phyloP scores from a whole-genome alignment of 2,888 invertebrate species.

The Caenorhabditis wallacei region DNA sequence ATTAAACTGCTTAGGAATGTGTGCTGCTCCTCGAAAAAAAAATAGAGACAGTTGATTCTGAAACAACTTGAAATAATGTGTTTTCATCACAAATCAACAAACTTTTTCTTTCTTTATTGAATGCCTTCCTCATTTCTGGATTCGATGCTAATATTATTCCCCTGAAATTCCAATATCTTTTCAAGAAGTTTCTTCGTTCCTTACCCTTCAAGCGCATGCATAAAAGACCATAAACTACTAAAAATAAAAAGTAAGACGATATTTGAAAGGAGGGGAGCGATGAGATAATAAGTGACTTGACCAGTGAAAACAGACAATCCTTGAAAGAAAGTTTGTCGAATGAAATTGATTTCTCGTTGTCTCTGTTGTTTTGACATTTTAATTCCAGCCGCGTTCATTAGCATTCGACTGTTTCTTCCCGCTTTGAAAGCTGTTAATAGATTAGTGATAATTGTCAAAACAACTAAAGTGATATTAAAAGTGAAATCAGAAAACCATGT shows the following conservation, averaged over 20 bases:
- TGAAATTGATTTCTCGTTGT: constrained; percentile 35
- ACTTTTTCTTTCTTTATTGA: neutral
- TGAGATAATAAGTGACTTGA: constrained; percentile 36
- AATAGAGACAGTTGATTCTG: constrained; percentile 10
- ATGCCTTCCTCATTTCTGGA: constrained; percentile 3
- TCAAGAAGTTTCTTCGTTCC: neutral
- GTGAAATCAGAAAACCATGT: constrained; percentile 47
- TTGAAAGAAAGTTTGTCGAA: constrained; percentile 41
- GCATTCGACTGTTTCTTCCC: constrained; percentile 37
- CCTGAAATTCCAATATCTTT: constrained; percentile 4
- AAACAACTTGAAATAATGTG: neutral
- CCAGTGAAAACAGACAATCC: constrained; percentile 37
- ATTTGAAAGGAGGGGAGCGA: constrained; percentile 28
- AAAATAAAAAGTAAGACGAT: constrained; percentile 17
- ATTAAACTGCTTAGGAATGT: neutral
- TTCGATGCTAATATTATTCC: constrained; percentile 18
- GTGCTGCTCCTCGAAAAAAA: neutral
- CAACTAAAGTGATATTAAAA: constrained; percentile 34
- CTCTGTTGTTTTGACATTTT: constrained; percentile 38
- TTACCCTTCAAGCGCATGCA: constrained; percentile 50
- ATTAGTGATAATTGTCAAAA: constrained; percentile 10
- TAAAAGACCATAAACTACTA: constrained; percentile 25
- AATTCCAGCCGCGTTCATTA: constrained; percentile 48
- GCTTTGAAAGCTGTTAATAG: constrained; percentile 40
- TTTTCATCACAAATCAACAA: neutral